Percentiles rank a stretch among this genome's conserved stretches.
These are phyloP conservation scores for Eupithecia centaureata DNA, from an alignment of 2,888 invertebrate species.

Conservation along the genomic window DNA sequence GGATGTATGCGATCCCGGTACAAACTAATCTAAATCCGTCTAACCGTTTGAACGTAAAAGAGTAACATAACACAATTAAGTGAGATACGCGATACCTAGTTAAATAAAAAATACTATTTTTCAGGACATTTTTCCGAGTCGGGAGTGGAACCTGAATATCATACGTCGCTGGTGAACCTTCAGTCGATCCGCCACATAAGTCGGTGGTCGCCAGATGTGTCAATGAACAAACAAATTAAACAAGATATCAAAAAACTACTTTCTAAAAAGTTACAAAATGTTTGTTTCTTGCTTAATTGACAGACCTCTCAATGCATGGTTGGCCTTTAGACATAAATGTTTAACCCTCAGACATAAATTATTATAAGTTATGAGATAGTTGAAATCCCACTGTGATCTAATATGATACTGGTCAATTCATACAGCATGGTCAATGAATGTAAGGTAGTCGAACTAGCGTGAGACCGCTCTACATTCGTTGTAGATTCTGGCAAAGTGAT, in stretches of 20 bases:
- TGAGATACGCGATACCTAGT: neutral
- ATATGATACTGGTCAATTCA: no score
- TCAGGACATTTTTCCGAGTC: neutral
- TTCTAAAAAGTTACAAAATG: neutral
- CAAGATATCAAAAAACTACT: neutral
- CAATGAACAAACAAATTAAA: neutral
- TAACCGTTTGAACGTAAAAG: neutral
- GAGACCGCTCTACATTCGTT: neutral
- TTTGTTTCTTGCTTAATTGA: neutral
- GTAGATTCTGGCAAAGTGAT: neutral
- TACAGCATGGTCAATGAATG: neutral
- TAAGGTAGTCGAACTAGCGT: neutral
- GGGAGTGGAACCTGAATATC: neutral
- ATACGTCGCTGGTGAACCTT: neutral
- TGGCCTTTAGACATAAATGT: neutral
- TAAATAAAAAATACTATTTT: neutral
- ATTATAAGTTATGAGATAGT: no score
- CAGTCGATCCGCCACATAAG: neutral
- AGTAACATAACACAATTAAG: neutral
- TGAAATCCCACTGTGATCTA: neutral
- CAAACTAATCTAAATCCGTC: neutral
- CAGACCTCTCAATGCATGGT: neutral
- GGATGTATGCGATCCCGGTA: neutral
- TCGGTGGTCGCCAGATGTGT: neutral
- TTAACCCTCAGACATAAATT: neutral